Evolutionary conservation across 2,888 invertebrate genomes (phyloP).

Genomic region (Camponotus fellah): DNA sequence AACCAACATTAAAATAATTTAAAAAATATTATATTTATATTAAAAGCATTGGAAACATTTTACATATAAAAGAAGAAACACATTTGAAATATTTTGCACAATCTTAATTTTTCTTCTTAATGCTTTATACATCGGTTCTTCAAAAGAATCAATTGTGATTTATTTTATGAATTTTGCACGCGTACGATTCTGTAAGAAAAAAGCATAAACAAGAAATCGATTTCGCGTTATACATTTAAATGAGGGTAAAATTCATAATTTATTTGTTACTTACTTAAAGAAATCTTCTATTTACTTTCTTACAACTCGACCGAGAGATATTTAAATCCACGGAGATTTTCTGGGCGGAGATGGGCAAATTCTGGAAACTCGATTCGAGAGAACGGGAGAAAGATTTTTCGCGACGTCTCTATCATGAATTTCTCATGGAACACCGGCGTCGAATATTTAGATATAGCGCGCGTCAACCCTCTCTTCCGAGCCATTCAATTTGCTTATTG

Average conservation of each 20-base stretch:
- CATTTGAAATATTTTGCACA: too few species aligned
- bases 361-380: slow-evolving; percentile 40
- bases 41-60: too few species aligned
- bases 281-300: slow-evolving; percentile 49
- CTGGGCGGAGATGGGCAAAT: slow-evolving; percentile 29
- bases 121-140: too few species aligned
- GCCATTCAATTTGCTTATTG: slow-evolving; percentile 55
- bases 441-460: slow-evolving; percentile 46
- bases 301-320: slow-evolving; percentile 34
- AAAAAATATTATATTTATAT: too few species aligned
- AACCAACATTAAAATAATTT: too few species aligned
- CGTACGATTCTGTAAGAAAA: neutral
- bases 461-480: slow-evolving; percentile 13
- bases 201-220: slow-evolving; percentile 17
- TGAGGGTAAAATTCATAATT: slow-evolving; percentile 43
- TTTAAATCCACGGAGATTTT: slow-evolving; percentile 45
- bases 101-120: too few species aligned
- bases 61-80: too few species aligned
- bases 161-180: too few species aligned
- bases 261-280: slow-evolving; percentile 43
- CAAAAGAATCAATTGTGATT: too few species aligned
- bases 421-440: slow-evolving; percentile 49
- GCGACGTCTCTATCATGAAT: slow-evolving; percentile 51
- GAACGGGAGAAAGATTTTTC: slow-evolving; percentile 36
- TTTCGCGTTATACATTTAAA: slow-evolving; percentile 45